phyloP scores from a whole-genome alignment of 2,888 invertebrate species.

The Dyspetes luteomarginatus region DNA sequence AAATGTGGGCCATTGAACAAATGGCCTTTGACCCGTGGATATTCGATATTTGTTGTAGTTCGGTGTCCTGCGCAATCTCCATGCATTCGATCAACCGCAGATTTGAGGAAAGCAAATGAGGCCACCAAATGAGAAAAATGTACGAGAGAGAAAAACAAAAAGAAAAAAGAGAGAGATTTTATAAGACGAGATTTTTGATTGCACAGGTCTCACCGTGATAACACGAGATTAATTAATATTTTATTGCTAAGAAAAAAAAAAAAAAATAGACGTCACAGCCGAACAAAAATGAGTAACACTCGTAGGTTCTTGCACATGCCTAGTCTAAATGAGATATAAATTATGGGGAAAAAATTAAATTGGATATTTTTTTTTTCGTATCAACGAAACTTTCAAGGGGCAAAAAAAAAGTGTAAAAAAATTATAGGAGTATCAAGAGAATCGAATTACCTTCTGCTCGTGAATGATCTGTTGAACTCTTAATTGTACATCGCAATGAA shows the following conservation, averaged over 20 bases:
- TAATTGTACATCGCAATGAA: constrained; percentile 89
- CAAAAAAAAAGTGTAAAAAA: background rate
- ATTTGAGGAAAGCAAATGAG: constrained; percentile 62
- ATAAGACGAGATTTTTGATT: constrained; percentile 50
- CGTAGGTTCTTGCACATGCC: constrained; percentile 51
- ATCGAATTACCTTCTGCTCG: constrained; percentile 88
- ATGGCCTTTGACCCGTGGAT: constrained; percentile 61
- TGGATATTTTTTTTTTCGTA: background rate
- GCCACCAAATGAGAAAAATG: constrained; percentile 37
- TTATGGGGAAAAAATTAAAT: constrained; percentile 12
- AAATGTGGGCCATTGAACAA: constrained; percentile 62
- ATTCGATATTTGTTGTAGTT: constrained; percentile 60
- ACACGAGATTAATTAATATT: constrained; percentile 18
- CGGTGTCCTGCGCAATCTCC: constrained; percentile 63
- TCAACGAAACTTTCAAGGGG: background rate
- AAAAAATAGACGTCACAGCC: constrained; percentile 29
- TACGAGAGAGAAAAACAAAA: background rate
- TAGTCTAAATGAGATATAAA: constrained; percentile 38
- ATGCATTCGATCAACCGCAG: constrained; percentile 64
- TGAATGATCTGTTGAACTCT: constrained; percentile 92
- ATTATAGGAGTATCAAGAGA: background rate
- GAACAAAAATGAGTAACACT: constrained; percentile 20
- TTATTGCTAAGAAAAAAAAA: constrained; percentile 16
- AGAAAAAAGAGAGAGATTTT: background rate
- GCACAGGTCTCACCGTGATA: constrained; percentile 48